These are phyloP conservation scores for Rhingia rostrata DNA, from an alignment of 2,888 invertebrate genomes.

Conservation along the genomic window DNA sequence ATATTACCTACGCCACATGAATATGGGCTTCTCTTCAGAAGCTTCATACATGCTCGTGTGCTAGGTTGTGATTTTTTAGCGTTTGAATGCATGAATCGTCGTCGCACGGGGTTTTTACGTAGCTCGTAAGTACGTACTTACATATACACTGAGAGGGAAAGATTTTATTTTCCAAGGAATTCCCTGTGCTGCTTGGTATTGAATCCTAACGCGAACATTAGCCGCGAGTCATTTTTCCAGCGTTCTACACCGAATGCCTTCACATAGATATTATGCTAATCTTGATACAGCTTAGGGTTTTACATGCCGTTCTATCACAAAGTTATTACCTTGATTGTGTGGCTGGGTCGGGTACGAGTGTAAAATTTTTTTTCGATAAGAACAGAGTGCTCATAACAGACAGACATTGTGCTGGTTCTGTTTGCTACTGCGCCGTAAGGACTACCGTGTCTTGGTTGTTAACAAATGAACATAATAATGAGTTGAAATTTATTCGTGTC, in stretches of 20 bases:
- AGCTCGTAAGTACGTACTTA: slow-evolving; percentile 25
- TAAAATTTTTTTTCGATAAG: slow-evolving; percentile 57
- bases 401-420: slow-evolving; percentile 3
- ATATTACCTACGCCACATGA: slow-evolving; percentile 64
- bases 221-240: slow-evolving; percentile 57
- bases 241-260: slow-evolving; percentile 53
- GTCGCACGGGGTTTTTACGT: slow-evolving; percentile 65
- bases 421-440: slow-evolving; percentile 34
- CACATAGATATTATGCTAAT: slow-evolving; percentile 73
- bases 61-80: slow-evolving; percentile 65
- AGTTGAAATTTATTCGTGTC: slow-evolving; percentile 57
- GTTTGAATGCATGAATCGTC: slow-evolving; percentile 74
- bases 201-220: slow-evolving; percentile 65
- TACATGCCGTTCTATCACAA: slow-evolving; percentile 64
- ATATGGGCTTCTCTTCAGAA: slow-evolving; percentile 60
- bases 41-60: slow-evolving; percentile 37
- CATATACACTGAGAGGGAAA: not conserved
- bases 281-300: slow-evolving; percentile 46
- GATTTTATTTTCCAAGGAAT: slow-evolving; percentile 66
- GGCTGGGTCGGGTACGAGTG: slow-evolving; percentile 39
- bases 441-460: slow-evolving; percentile 32
- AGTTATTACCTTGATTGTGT: slow-evolving; percentile 70
- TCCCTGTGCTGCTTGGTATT: slow-evolving; percentile 36
- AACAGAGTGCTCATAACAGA: slow-evolving; percentile 42
- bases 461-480: slow-evolving; percentile 54